These are phyloP conservation scores for Noctua pronuba DNA, from an alignment of 2,888 invertebrate species.

Conservation along the genomic window DNA sequence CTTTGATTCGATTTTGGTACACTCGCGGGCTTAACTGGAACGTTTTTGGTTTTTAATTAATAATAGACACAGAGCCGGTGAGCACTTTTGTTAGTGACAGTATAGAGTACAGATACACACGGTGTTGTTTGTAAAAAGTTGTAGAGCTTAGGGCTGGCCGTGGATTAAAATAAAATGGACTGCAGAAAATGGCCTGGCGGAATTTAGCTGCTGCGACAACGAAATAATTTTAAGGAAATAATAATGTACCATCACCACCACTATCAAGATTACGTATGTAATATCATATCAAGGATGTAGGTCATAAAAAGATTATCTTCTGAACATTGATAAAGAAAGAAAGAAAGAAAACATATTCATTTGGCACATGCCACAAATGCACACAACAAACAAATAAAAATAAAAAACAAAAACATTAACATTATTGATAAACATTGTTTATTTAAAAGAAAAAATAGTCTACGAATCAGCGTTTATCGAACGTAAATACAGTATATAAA, in stretches of 20 bases:
- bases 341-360: too few species aligned
- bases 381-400: too few species aligned
- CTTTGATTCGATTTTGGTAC: slow-evolving; percentile 84
- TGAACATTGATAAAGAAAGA: too few species aligned
- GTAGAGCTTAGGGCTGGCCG: slow-evolving; percentile 65
- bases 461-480: too few species aligned
- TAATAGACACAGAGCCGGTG: slow-evolving; percentile 77
- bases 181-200: background rate
- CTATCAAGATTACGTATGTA: too few species aligned
- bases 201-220: background rate
- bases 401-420: too few species aligned
- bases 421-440: background rate
- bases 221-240: background rate
- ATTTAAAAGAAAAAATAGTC: too few species aligned
- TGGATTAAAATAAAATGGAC: slow-evolving; percentile 41
- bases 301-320: too few species aligned
- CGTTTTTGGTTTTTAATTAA: slow-evolving; percentile 87
- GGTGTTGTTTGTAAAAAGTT: slow-evolving; percentile 74
- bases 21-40: slow-evolving; percentile 80
- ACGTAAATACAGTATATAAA: too few species aligned
- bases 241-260: background rate
- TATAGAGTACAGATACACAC: slow-evolving; percentile 59
- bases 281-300: too few species aligned
- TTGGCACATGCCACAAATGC: too few species aligned
- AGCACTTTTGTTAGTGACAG: slow-evolving; percentile 74